Evolutionary conservation across 2,797 vertebrate species (phyloP).

Genomic region (Tokudaia tokunoshimensis): DNA sequence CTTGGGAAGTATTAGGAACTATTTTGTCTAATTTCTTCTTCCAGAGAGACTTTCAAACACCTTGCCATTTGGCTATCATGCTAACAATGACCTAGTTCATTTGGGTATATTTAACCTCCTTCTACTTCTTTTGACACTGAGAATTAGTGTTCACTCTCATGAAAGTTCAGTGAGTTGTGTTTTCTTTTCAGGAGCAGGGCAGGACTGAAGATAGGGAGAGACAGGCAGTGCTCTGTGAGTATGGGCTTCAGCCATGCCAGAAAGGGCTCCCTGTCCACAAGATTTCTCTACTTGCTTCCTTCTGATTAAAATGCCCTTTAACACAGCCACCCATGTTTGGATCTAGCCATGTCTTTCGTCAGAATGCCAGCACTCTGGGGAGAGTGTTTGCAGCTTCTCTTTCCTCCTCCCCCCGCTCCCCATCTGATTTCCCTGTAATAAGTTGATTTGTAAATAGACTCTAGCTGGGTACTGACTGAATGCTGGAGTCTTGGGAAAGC

Average conservation of each 20-base stretch:
- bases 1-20: background rate
- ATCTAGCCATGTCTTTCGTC: background rate
- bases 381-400: background rate
- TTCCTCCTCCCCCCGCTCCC: background rate
- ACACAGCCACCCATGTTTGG: background rate
- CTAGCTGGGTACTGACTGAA: background rate
- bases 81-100: background rate
- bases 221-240: background rate
- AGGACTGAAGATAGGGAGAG: background rate
- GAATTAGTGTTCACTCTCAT: background rate
- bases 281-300: background rate
- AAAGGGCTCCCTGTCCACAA: background rate
- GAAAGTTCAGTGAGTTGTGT: background rate
- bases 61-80: slow-evolving; percentile 13
- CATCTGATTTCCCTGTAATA: background rate
- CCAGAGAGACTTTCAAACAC: background rate
- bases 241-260: background rate
- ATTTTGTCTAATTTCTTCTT: slow-evolving; percentile 30
- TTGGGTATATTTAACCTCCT: background rate
- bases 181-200: background rate
- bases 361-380: background rate
- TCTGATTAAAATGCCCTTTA: background rate
- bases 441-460: slow-evolving; percentile 21
- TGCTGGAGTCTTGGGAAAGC: background rate
- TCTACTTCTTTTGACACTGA: background rate